Evolutionary conservation across 2,113 vertebrate genomes (phyloP).

Genomic region (Morone saxatilis): DNA sequence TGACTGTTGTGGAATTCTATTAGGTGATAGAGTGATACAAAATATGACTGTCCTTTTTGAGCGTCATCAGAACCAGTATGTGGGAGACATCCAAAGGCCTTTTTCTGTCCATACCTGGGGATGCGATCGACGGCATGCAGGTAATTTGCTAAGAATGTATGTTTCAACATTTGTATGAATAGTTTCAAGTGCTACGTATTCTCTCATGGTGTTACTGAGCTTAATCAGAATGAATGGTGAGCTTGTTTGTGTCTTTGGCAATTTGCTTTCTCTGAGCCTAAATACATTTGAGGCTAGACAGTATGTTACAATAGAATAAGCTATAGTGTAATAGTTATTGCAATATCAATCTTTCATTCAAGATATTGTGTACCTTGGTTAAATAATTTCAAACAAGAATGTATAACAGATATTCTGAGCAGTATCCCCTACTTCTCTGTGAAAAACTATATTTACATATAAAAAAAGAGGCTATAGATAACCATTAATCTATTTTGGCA

Average conservation of each 20-base stretch:
- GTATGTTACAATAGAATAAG: background rate
- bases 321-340: background rate
- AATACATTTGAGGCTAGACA: constrained; percentile 28
- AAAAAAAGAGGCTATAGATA: background rate
- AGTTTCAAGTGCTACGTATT: constrained; percentile 19
- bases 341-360: background rate
- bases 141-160: constrained; percentile 1
- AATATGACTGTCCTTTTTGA: constrained; percentile 73
- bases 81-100: constrained; percentile 27
- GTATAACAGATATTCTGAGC: background rate
- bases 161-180: constrained; percentile 39
- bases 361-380: background rate
- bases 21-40: constrained; percentile 77
- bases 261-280: constrained; percentile 23
- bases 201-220: constrained; percentile 27
- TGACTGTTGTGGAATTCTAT: constrained; percentile 80
- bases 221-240: constrained; percentile 51
- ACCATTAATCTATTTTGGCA: background rate
- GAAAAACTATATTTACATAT: background rate
- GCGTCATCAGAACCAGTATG: constrained; percentile 49
- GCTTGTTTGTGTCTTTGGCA: constrained; percentile 34
- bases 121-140: constrained; percentile 17
- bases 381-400: background rate
- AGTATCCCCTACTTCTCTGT: background rate
- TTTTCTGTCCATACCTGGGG: constrained; percentile 14